Conservation (phyloP, 2,113 vertebrate species). For the Motacilla alba region DNA sequence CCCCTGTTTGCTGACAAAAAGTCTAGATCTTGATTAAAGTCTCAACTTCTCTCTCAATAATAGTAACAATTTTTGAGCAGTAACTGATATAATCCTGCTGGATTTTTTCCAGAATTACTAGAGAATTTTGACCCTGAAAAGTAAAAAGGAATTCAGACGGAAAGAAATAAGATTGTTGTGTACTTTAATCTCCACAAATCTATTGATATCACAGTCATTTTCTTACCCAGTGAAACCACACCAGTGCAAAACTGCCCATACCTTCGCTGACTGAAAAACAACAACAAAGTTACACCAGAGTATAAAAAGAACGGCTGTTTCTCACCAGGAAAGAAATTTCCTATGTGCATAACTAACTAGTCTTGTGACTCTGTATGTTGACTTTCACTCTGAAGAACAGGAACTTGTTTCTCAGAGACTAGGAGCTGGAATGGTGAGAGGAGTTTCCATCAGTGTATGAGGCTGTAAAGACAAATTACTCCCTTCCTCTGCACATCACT, state of each 20-base stretch:
- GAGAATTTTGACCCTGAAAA: background rate
- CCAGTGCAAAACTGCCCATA: background rate
- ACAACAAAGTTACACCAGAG: fast-evolving
- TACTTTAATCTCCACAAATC: background rate
- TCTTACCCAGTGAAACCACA: background rate
- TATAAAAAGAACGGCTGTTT: background rate
- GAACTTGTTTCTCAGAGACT: background rate
- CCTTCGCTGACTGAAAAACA: background rate
- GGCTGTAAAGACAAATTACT: background rate
- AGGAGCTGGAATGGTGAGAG: background rate
- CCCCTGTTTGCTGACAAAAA: background rate
- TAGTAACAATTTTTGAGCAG: background rate
- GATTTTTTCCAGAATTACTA: background rate
- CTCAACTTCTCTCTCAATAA: background rate
- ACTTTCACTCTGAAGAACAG: background rate
- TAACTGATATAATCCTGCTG: background rate
- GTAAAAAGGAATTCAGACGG: fast-evolving
- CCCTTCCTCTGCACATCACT: background rate
- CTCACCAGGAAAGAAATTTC: background rate
- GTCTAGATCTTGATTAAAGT: background rate
- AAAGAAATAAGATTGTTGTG: background rate
- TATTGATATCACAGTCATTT: background rate
- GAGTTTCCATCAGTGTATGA: background rate
- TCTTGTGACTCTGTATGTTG: background rate
- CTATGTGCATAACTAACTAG: background rate